Percentiles rank a stretch among this genome's conserved stretches.
These are phyloP conservation scores for Augochlora pura DNA, from an alignment of 1,140 invertebrate species.

Conservation along the genomic window DNA sequence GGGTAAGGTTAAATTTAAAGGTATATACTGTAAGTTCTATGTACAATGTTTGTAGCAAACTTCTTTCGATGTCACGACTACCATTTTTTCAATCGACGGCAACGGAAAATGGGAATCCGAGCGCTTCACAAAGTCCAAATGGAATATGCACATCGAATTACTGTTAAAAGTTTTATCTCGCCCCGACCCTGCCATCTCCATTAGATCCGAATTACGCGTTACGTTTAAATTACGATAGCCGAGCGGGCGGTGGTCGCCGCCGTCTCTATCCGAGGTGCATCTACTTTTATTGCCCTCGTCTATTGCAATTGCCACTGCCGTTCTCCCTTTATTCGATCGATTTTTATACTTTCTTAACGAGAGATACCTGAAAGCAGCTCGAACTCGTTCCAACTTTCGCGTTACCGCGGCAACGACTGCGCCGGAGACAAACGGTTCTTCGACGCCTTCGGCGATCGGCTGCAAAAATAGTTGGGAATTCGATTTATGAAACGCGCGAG, in stretches of 20 bases:
- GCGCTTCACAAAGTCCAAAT: not conserved
- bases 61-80: no score
- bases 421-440: not conserved
- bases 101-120: slow-evolving; percentile 14
- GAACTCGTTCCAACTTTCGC: not conserved
- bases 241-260: slow-evolving; percentile 16
- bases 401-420: not conserved
- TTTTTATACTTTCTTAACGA: slow-evolving; percentile 12
- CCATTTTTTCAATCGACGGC: no score
- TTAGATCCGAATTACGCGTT: slow-evolving; percentile 49
- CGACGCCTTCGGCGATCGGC: not conserved
- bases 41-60: no score
- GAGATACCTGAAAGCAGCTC: not conserved
- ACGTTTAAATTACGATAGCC: slow-evolving; percentile 57
- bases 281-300: not conserved
- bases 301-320: not conserved
- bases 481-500: no score
- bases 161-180: slow-evolving; percentile 52
- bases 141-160: not conserved
- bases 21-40: no score
- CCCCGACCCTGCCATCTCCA: not conserved
- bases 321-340: not conserved
- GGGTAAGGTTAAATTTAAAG: no score
- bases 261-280: slow-evolving; percentile 1
- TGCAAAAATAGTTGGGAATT: no score